Conservation (phyloP, 2,797 vertebrate species). For the Chiroxiphia lanceolata region DNA sequence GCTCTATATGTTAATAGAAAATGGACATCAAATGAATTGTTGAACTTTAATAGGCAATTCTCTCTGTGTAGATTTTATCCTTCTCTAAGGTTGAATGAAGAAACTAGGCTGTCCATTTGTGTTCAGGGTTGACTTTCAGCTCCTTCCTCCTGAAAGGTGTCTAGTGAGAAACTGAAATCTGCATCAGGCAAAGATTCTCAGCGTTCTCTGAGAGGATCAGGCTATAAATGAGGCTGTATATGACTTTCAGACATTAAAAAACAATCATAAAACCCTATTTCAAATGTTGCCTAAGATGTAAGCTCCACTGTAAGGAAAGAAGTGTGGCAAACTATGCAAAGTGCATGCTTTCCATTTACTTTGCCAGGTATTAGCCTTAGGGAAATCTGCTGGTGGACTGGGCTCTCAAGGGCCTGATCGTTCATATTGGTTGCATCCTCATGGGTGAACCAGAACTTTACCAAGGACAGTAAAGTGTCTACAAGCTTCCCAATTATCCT, state of each 20-base stretch:
- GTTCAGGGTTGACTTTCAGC: neutral
- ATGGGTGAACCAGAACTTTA: neutral
- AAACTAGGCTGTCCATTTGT: neutral
- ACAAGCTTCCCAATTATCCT: neutral
- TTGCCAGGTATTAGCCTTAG: neutral
- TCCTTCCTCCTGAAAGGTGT: neutral
- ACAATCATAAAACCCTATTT: neutral
- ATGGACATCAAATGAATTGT: neutral
- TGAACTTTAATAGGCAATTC: neutral
- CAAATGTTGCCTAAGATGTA: neutral
- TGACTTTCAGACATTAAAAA: neutral
- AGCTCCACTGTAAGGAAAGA: neutral
- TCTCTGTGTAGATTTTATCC: neutral
- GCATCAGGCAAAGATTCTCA: neutral
- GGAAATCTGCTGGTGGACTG: neutral
- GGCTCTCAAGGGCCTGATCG: rapidly evolving
- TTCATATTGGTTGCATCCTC: neutral
- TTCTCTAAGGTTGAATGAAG: neutral
- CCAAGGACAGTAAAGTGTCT: neutral
- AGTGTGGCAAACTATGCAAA: neutral
- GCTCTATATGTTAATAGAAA: neutral
- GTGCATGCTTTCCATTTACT: neutral
- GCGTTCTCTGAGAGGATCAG: neutral
- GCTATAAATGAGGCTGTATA: neutral
- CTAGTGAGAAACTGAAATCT: neutral